phyloP scores from a whole-genome alignment of 2,113 vertebrate species.

The Eulemur macaco region DNA sequence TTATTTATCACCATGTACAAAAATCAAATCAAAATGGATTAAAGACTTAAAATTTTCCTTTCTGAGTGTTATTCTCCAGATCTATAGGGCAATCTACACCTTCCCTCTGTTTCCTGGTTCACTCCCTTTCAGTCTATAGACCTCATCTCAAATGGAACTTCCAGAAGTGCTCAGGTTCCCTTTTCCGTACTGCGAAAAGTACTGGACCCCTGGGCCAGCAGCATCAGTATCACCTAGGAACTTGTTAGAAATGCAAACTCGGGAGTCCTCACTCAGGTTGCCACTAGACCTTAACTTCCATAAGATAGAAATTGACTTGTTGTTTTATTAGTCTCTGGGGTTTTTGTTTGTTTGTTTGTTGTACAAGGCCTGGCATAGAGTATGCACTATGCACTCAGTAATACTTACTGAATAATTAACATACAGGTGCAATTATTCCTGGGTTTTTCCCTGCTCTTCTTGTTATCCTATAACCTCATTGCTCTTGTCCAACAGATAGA shows the following conservation, averaged over 20 bases:
- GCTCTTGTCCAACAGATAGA: not conserved
- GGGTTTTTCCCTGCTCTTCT: not conserved
- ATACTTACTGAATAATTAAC: not conserved
- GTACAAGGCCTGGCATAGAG: fast-evolving
- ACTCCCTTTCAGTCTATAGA: not conserved
- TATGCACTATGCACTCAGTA: fast-evolving
- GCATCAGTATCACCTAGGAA: too few relatives aligned
- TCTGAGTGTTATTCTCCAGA: not conserved
- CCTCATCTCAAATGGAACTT: not conserved
- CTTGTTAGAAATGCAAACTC: not conserved
- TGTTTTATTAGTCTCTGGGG: not conserved
- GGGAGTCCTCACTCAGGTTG: fast-evolving
- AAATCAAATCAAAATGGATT: too few relatives aligned
- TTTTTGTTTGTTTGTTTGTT: not conserved
- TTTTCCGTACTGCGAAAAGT: not conserved
- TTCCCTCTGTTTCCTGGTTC: not conserved
- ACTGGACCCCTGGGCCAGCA: too few relatives aligned
- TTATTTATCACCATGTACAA: too few relatives aligned
- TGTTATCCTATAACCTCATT: not conserved
- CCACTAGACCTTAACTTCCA: not conserved
- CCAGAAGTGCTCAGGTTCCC: not conserved
- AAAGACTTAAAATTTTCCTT: not conserved
- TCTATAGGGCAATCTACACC: fast-evolving
- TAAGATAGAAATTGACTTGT: not conserved
- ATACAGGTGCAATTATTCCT: not conserved